Percentiles rank a stretch among this genome's conserved stretches.
Conservation (phyloP, 2,113 vertebrate genomes). For the Cepphus grylle region DNA sequence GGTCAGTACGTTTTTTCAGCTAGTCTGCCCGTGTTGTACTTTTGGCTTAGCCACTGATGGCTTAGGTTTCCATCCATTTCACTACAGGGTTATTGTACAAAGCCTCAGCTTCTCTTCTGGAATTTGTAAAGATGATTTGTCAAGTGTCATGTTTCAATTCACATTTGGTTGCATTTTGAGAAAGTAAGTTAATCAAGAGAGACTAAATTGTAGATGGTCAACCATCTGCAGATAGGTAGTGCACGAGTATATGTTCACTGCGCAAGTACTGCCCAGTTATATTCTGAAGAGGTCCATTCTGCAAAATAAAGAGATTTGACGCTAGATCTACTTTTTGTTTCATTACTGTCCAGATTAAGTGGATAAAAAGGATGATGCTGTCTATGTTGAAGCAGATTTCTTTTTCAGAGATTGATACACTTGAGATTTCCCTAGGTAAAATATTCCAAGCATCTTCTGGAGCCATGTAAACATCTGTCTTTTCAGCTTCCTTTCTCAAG, state of each 20-base stretch:
- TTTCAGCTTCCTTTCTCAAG: conserved; percentile 34
- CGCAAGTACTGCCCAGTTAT: not conserved
- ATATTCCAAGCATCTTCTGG: not conserved
- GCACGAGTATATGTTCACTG: not conserved
- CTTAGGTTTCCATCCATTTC: not conserved
- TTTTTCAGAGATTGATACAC: not conserved
- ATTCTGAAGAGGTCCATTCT: not conserved
- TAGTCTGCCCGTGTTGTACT: not conserved
- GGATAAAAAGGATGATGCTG: not conserved
- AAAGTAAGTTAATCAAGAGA: not conserved
- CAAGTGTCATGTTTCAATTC: not conserved
- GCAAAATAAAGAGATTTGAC: not conserved
- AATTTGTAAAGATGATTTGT: not conserved
- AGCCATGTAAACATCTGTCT: not conserved
- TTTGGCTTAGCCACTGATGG: not conserved
- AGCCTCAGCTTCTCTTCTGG: not conserved
- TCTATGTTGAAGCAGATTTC: not conserved
- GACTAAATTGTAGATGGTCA: not conserved
- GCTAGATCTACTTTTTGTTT: not conserved
- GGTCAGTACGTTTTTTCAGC: not conserved
- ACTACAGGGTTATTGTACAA: not conserved
- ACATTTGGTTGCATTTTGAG: not conserved
- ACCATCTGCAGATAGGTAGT: not conserved
- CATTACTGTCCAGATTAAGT: not conserved
- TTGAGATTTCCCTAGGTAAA: not conserved